Percentiles rank a stretch among this genome's conserved stretches.
Conservation (phyloP, 1,140 invertebrate genomes). For the Xylocopa sonorina region DNA sequence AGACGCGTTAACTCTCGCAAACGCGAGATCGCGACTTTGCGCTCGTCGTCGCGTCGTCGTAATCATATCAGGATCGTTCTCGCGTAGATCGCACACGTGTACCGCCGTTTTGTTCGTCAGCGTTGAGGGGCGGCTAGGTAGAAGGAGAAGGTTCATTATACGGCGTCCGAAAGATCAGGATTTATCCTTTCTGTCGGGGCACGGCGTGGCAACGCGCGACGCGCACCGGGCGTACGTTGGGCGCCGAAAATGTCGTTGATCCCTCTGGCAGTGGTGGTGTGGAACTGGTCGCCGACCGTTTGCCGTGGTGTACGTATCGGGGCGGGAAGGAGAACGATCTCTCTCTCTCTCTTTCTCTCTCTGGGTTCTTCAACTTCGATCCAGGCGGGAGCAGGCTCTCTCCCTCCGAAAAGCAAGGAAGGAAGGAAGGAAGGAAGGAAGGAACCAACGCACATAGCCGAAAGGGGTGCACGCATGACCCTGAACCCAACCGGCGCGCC, state of each 20-base stretch:
- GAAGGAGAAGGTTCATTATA: slow-evolving; percentile 5
- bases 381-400: slow-evolving; percentile 53
- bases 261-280: slow-evolving; percentile 47
- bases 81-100: not conserved
- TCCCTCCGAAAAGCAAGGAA: slow-evolving; percentile 49
- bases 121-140: too few relatives aligned
- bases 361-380: slow-evolving; percentile 66
- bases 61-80: slow-evolving; percentile 26
- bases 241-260: slow-evolving; percentile 62
- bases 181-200: slow-evolving; percentile 16
- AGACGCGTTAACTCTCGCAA: too few relatives aligned
- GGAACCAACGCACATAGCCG: slow-evolving; percentile 54
- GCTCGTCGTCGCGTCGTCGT: too few relatives aligned
- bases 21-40: too few relatives aligned
- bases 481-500: slow-evolving; percentile 77
- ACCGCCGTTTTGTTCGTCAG: not conserved
- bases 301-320: slow-evolving; percentile 53
- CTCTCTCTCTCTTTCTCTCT: too few relatives aligned
- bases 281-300: slow-evolving; percentile 62
- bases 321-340: slow-evolving; percentile 46
- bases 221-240: slow-evolving; percentile 7
- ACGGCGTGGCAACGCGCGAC: not conserved
- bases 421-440: slow-evolving; percentile 53
- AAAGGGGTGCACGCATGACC: slow-evolving; percentile 77
- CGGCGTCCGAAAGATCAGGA: slow-evolving; percentile 36